Conservation (phyloP, 1,140 invertebrate genomes). For the Ostrea denselamellosa region DNA sequence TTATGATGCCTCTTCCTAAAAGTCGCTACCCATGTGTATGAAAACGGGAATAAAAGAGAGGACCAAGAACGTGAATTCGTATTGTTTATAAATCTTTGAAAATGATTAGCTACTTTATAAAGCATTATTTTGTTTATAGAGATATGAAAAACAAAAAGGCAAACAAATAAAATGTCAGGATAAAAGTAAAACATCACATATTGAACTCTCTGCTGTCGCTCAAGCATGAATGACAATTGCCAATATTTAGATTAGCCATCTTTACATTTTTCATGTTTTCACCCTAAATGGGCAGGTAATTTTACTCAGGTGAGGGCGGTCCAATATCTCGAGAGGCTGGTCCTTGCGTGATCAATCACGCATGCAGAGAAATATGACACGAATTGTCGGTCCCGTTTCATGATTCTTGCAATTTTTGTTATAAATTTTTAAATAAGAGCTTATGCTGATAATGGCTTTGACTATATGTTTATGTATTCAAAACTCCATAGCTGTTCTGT, state of each 20-base stretch:
- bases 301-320: conserved; percentile 53
- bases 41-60: background rate
- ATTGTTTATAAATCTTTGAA: conserved; percentile 20
- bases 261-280: conserved; percentile 34
- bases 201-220: background rate
- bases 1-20: background rate
- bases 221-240: background rate
- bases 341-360: conserved; percentile 57
- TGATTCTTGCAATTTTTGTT: conserved; percentile 40
- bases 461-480: conserved; percentile 41
- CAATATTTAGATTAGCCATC: conserved; percentile 36
- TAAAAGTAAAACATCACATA: background rate
- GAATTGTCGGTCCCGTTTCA: conserved; percentile 10
- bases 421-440: conserved; percentile 32
- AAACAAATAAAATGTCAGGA: background rate
- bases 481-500: conserved; percentile 24
- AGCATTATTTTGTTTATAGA: background rate
- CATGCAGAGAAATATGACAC: conserved; percentile 52
- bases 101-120: conserved; percentile 14
- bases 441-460: conserved; percentile 38
- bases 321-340: conserved; percentile 49
- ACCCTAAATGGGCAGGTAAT: conserved; percentile 39
- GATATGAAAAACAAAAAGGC: background rate
- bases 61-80: background rate
- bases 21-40: background rate